phyloP scores from a whole-genome alignment of 2,113 vertebrate genomes.

The Epinephelus lanceolatus region DNA sequence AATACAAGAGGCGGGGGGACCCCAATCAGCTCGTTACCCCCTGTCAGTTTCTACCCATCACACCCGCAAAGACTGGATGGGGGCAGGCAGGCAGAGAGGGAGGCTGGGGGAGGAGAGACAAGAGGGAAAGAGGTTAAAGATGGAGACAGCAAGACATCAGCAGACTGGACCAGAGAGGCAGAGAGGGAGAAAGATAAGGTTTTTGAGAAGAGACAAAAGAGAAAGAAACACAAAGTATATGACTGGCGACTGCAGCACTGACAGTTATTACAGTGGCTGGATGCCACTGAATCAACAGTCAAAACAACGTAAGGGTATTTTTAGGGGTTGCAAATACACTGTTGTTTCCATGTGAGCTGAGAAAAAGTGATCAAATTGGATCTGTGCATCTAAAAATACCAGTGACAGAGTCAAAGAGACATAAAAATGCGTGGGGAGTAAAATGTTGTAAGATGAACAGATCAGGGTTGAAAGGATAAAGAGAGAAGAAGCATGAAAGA shows the following conservation, averaged over 20 bases:
- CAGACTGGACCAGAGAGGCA: conserved; percentile 9
- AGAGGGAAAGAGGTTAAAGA: conserved; percentile 34
- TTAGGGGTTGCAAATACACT: too few species aligned
- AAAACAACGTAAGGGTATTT: neutral
- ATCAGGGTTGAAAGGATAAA: too few species aligned
- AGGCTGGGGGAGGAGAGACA: neutral
- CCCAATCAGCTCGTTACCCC: conserved; percentile 40
- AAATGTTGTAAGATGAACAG: too few species aligned
- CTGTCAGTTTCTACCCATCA: conserved; percentile 55
- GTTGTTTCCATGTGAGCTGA: neutral
- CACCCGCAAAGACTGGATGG: conserved; percentile 28
- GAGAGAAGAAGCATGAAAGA: too few species aligned
- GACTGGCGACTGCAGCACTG: neutral
- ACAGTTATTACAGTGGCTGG: neutral
- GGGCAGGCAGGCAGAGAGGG: conserved; percentile 20
- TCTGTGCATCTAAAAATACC: too few species aligned
- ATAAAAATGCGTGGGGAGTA: neutral
- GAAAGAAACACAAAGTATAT: neutral
- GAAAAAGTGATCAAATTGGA: neutral
- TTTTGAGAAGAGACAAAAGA: neutral
- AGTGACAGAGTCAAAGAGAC: neutral
- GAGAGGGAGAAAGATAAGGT: too few species aligned
- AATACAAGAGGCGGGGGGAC: conserved; percentile 18
- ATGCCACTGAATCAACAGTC: neutral
- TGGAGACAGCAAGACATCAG: conserved; percentile 11